Conservation (phyloP, 2,113 vertebrate genomes). For the Spheniscus mendiculus region DNA sequence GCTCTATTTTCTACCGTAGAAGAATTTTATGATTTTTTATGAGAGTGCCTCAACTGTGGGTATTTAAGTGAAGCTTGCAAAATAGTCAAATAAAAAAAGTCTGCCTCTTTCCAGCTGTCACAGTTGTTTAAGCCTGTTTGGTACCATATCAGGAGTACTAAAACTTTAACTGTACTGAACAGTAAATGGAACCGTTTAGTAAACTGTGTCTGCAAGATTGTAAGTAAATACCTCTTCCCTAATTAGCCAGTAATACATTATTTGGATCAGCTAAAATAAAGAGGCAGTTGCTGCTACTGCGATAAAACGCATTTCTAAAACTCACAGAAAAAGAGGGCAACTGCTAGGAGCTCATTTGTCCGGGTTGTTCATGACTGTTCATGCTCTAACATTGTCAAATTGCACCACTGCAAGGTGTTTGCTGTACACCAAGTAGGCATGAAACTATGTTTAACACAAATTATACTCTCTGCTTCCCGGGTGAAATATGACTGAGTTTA, state of each 20-base stretch:
- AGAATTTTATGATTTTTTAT: background rate
- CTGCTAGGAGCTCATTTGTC: background rate
- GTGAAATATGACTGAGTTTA: background rate
- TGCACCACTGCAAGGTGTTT: background rate
- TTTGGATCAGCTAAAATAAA: constrained; percentile 3
- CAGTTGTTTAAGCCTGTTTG: constrained; percentile 22
- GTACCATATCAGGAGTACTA: constrained; percentile 1
- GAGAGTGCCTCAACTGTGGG: background rate
- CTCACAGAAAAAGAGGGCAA: background rate
- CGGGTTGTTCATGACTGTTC: background rate
- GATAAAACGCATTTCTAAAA: background rate
- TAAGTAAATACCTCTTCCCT: background rate
- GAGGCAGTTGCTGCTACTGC: background rate
- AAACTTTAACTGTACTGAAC: constrained; percentile 18
- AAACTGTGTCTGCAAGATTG: background rate
- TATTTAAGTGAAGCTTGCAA: constrained; percentile 25
- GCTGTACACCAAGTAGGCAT: background rate
- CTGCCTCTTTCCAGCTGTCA: constrained; percentile 20
- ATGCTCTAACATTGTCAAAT: background rate
- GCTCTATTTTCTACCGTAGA: background rate
- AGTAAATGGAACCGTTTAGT: background rate
- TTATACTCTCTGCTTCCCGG: background rate
- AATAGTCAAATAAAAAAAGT: background rate
- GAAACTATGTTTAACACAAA: background rate
- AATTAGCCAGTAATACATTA: constrained; percentile 5